These are phyloP conservation scores for Eremobia ochroleuca DNA, from an alignment of 2,888 invertebrate species.

Conservation along the genomic window DNA sequence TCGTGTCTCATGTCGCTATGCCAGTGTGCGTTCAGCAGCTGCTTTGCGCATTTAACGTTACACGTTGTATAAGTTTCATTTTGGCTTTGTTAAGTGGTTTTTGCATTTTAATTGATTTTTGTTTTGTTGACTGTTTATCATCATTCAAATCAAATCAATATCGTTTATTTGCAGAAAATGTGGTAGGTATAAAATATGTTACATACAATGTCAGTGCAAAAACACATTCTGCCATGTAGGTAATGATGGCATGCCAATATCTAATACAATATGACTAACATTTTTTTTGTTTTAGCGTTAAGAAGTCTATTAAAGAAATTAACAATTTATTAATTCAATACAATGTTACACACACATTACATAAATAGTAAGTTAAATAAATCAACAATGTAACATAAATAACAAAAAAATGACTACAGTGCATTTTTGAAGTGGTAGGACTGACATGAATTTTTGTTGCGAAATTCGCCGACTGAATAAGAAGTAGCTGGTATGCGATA, in stretches of 20 bases:
- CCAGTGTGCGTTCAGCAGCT: slow-evolving; percentile 15
- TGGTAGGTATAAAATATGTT: neutral
- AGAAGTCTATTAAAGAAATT: neutral
- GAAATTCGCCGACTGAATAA: too few relatives aligned
- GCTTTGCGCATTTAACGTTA: too few relatives aligned
- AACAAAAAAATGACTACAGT: too few relatives aligned
- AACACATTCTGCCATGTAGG: too few relatives aligned
- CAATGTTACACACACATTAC: neutral
- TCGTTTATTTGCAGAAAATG: neutral
- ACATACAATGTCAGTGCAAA: neutral
- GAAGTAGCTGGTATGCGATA: too few relatives aligned
- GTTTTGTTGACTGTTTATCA: neutral
- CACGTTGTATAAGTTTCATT: too few relatives aligned
- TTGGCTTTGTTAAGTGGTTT: slow-evolving; percentile 1
- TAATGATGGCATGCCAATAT: neutral
- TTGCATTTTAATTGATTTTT: slow-evolving; percentile 9
- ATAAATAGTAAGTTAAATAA: too few relatives aligned
- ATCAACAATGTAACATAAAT: too few relatives aligned
- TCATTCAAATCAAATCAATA: neutral
- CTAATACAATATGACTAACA: too few relatives aligned
- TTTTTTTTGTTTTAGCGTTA: neutral
- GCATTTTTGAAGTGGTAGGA: too few relatives aligned
- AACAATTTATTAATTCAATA: neutral
- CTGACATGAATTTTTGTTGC: too few relatives aligned
- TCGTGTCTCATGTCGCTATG: neutral